Evolutionary conservation across 1,140 invertebrate genomes (phyloP).

Genomic region (Asobara japonica): DNA sequence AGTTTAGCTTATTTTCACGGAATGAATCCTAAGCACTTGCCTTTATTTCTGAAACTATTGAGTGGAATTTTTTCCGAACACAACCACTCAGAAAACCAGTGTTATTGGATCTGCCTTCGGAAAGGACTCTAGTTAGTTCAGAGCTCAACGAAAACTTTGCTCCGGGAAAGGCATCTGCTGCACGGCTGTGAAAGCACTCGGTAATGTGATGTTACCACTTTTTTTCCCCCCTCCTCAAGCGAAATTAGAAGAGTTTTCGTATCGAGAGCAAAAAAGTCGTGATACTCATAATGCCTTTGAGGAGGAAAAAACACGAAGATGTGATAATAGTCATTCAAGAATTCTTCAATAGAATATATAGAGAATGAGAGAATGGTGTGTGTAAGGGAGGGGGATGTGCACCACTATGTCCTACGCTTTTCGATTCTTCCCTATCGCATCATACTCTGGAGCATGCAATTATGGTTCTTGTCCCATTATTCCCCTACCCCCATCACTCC

Average conservation of each 20-base stretch:
- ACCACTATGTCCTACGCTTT: too few relatives aligned
- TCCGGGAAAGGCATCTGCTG: constrained; percentile 2
- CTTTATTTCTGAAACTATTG: neutral
- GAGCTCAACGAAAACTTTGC: neutral
- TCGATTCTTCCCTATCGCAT: too few relatives aligned
- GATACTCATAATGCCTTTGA: neutral
- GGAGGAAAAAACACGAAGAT: neutral
- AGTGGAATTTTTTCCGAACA: neutral
- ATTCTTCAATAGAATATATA: too few relatives aligned
- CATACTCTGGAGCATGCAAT: too few relatives aligned
- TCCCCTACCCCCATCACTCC: too few relatives aligned
- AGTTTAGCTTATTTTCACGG: too few relatives aligned
- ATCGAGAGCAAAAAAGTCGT: constrained; percentile 1
- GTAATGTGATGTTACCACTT: neutral
- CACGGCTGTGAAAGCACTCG: neutral
- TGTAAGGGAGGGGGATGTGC: too few relatives aligned
- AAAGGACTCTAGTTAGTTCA: neutral
- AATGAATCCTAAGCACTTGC: too few relatives aligned
- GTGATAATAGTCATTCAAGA: constrained; percentile 6
- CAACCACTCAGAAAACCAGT: neutral
- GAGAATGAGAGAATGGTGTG: too few relatives aligned
- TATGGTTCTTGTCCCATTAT: too few relatives aligned
- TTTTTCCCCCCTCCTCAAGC: neutral
- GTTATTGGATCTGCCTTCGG: constrained; percentile 2
- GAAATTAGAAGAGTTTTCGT: constrained; percentile 9